Base-by-base conservation (phyloP, 2,888 invertebrate genomes). In the Folsomia manolachei region DNA sequence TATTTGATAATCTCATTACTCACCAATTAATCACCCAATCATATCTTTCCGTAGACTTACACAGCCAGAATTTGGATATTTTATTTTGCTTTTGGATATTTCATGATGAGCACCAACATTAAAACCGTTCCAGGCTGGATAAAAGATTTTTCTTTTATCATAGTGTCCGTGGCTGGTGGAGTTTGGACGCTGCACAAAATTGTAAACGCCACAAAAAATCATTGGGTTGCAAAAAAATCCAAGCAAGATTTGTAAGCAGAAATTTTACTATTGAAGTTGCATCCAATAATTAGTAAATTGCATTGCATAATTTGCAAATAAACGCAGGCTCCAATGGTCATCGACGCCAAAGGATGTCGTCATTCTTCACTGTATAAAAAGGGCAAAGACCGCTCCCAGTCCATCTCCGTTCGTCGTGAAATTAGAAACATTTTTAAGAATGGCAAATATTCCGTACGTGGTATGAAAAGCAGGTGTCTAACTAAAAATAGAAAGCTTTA, bases 401-500 rank as follows among this genome's bases (percentile, higher is more conserved):
- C 23, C 64, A 11, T 73, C 73, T 2, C 77, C 77, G 0, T 78
- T 73, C 69, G 75, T 74, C 7, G 52, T 78, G 24, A 78, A 78
- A 64, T 25, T 78, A 56, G 77, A 78, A 70, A 75, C 75, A 1
- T 78, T 70, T 53, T 51, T 75, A 14, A 64, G 77, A 61, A 69
- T 75, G 39, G 61, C 72, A 2, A 73, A 75, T 25, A 74, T 78
- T 64, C 70, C 71, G 21, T 78, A 77, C 27, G 64, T 74, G 51
- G 74, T 75, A 69, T n/a, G 53, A 19, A 27, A 56, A 25, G 4
- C n/a, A n/a, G n/a, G n/a, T n/a, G n/a, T n/a, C n/a, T n/a, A n/a
- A n/a, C n/a, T n/a, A n/a, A n/a, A n/a, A n/a, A 19, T n/a, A 19
- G 9, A 4, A 60, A 11, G 60, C 60, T 23, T 7, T 63, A n/a